Conservation (phyloP, 2,113 vertebrate genomes). For the Cinclus mexicanus region DNA sequence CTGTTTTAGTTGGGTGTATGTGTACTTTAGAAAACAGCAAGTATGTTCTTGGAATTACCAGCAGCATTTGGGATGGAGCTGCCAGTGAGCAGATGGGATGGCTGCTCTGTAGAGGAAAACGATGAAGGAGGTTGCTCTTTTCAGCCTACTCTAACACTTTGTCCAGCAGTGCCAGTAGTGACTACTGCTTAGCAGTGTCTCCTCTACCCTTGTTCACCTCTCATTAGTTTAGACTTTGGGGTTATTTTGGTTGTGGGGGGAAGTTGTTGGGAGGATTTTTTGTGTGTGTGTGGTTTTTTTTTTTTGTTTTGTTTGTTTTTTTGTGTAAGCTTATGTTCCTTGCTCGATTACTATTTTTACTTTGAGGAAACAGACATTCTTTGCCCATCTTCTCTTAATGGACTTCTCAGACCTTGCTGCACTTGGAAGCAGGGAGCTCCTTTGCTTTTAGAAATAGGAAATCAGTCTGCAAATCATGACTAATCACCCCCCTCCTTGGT, state of each 20-base stretch:
- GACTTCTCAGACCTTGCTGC: neutral
- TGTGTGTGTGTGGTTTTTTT: neutral
- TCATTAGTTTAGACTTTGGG: neutral
- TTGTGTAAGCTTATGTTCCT: neutral
- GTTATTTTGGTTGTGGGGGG: accelerated
- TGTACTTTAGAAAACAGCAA: neutral
- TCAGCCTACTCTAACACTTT: neutral
- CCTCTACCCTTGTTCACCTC: neutral
- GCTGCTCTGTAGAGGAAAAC: neutral
- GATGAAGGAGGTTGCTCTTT: neutral
- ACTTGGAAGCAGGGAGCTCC: neutral
- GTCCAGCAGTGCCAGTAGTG: neutral
- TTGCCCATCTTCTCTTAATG: neutral
- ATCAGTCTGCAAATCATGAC: neutral
- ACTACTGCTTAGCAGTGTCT: neutral
- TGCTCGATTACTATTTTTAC: neutral
- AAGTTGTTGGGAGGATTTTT: neutral
- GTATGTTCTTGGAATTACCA: neutral
- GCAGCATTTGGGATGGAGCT: neutral
- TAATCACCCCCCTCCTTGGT: neutral
- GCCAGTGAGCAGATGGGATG: neutral
- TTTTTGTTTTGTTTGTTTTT: neutral
- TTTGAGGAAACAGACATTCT: neutral
- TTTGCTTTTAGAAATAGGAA: neutral
- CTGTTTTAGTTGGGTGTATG: neutral